Evolutionary conservation across 2,888 invertebrate genomes (phyloP), one percentile per base, ranked within the genome.

Genomic region (Phyto melanocephala): DNA sequence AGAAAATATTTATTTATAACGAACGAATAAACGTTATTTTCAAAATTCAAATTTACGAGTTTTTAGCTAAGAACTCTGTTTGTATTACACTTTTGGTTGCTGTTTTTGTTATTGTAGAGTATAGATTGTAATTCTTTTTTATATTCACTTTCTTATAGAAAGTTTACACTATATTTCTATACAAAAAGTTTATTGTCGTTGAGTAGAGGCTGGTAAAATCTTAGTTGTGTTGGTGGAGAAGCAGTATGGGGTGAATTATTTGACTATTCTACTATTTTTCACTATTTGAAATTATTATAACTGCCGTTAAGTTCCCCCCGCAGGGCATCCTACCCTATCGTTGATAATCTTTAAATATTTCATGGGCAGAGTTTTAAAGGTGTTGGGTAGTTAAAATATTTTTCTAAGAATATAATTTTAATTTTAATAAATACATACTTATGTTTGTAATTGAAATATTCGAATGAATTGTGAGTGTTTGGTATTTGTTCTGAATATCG

Each of bases 31-130:
- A 70, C 50, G 42, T 71, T 75, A 76, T 82, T 76, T 82, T 76
- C 71, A 75, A 75, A 82, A 82, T 82, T 82, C 75, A 82, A 82
- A 82, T 82, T 82, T 79, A 82, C 79, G 75, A 76, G 74, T 67
- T 81, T 72, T 81, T 24, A 67, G 80, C 80, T 71, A 63, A 74
- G 65, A 45, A 67, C 60, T 54, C 13, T 45, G 40, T 47, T 28
- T 47, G 2, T 47, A 1, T 78, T 62, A 5, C 3, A 28, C 8
- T 42, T 62, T 56, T 62, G 17, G 35, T 58, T 58, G 58, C n/a
- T 54, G 8, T 13, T 56, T 22, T 45, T 54, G 11, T 24, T 42
- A 8, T 24, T 62, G 10, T 28, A 58, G 35, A 15, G 20, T 52
- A 54, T 67, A 72, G 45, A 72, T 54, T 67, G 67, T 67, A 47